Percentiles rank a stretch among this genome's conserved stretches.
These are phyloP conservation scores for Simalia tracyae DNA, from an alignment of 2,797 vertebrate species.

Conservation along the genomic window DNA sequence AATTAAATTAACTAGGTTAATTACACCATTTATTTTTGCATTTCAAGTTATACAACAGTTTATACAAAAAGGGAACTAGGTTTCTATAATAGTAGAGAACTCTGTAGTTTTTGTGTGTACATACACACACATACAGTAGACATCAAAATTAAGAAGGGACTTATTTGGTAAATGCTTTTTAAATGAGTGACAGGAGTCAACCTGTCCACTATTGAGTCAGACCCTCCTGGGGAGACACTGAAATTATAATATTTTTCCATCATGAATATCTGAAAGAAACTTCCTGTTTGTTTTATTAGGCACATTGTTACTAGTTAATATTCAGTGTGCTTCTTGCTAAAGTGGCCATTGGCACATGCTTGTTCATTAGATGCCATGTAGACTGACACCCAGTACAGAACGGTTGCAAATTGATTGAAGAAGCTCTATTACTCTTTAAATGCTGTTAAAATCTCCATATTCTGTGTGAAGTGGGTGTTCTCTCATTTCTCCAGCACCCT, in stretches of 20 bases:
- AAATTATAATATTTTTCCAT: slow-evolving; percentile 65
- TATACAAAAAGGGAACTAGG: neutral
- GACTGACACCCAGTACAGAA: neutral
- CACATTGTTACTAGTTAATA: slow-evolving; percentile 66
- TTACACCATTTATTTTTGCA: too few species aligned
- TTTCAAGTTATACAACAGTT: neutral
- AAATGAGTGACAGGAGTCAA: slow-evolving; percentile 63
- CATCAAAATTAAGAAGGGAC: neutral
- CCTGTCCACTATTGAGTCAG: slow-evolving; percentile 48
- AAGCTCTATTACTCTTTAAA: slow-evolving; percentile 38
- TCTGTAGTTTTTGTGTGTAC: neutral
- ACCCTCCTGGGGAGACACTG: slow-evolving; percentile 65
- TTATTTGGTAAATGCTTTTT: neutral
- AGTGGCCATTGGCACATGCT: slow-evolving; percentile 46
- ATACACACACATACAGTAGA: neutral
- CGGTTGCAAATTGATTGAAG: slow-evolving; percentile 44
- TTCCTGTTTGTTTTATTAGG: slow-evolving; percentile 69
- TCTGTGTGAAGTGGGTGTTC: slow-evolving; percentile 37
- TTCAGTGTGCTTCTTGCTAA: slow-evolving; percentile 67
- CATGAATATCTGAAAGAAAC: slow-evolving; percentile 64
- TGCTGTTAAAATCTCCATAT: slow-evolving; percentile 25
- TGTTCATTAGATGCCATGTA: slow-evolving; percentile 43
- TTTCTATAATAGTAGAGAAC: neutral
- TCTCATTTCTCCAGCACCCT: slow-evolving; percentile 47
- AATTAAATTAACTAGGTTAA: neutral